Evolutionary conservation across 2,888 invertebrate genomes (phyloP), one percentile per base, ranked within the genome.

Genomic region (Neoaliturus tenellus): DNA sequence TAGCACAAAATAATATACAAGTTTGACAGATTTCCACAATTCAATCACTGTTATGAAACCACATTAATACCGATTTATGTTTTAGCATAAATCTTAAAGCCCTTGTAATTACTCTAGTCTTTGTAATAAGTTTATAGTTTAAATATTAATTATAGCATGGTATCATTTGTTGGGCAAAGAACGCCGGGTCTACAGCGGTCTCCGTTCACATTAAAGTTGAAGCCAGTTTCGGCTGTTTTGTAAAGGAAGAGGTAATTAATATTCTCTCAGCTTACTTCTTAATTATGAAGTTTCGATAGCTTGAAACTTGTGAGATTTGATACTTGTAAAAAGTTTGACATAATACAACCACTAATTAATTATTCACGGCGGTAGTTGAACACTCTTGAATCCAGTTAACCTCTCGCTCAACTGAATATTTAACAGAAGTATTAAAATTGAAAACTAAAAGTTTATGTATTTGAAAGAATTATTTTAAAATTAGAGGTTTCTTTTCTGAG

Each of bases 301-400:
- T 62, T 62, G 17, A 25, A 62, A 62, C 62, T 62, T 62, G 62
- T 28, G 62, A 62, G 62, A 62, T 62, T 62, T 62, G 62, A 62
- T 62, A 62, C 62, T 62, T 62, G 62, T 62, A 20, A 62, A 62
- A 62, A 62, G 62, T 62, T 62, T 14, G 62, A 62, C 62, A 62
- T 62, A 62, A 62, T 62, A 62, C 62, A 62, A 62, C 62, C 62
- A 62, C 62, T 62, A 62, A 62, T 62, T 62, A 62, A 62, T 62
- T 62, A 62, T 62, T 28, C 62, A 28, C 62, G 62, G 31, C 62
- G 62, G 62, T 28, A 62, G 31, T 12, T 31, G 62, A 62, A 28
- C 28, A 20, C 62, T 28, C 62, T 31, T 28, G 31, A 62, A 62
- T 62, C 17, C 28, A 31, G 31, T 31, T 62, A 62, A 62, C 62